Evolutionary conservation across 2,888 invertebrate species (phyloP).

Genomic region (Aphodius granarius): DNA sequence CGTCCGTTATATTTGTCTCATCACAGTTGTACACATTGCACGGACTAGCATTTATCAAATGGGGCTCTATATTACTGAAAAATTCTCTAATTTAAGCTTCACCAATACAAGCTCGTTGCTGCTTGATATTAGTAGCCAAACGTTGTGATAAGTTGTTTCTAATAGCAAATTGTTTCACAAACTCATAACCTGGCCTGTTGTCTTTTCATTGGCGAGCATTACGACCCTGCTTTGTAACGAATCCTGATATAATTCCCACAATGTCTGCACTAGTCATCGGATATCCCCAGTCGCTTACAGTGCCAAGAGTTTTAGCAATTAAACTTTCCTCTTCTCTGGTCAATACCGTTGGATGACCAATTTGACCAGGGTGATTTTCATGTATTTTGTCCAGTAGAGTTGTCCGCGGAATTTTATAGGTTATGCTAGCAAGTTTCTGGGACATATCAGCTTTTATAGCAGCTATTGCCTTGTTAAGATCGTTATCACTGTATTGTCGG

Average conservation of each 20-base stretch:
- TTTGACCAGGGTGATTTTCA: not conserved
- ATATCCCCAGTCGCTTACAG: not conserved
- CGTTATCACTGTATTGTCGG: too few relatives aligned
- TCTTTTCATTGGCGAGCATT: not conserved
- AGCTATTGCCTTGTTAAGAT: too few relatives aligned
- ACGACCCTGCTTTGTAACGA: not conserved
- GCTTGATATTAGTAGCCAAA: not conserved
- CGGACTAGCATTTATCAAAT: not conserved
- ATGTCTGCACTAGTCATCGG: not conserved
- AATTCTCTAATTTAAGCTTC: not conserved
- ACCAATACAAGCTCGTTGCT: not conserved
- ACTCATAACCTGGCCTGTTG: not conserved
- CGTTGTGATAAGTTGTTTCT: not conserved
- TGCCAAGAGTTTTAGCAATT: not conserved
- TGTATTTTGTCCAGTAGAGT: not conserved
- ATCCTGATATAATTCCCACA: not conserved
- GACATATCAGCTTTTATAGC: too few relatives aligned
- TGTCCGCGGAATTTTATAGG: not conserved
- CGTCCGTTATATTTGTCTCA: conserved; percentile 46
- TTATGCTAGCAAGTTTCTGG: not conserved
- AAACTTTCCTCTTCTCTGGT: not conserved
- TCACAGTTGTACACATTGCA: conserved; percentile 41
- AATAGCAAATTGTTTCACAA: not conserved
- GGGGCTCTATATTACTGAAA: not conserved
- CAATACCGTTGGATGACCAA: too few relatives aligned